Conservation (phyloP, 2,888 invertebrate species). For the Chymomyza amoena region DNA sequence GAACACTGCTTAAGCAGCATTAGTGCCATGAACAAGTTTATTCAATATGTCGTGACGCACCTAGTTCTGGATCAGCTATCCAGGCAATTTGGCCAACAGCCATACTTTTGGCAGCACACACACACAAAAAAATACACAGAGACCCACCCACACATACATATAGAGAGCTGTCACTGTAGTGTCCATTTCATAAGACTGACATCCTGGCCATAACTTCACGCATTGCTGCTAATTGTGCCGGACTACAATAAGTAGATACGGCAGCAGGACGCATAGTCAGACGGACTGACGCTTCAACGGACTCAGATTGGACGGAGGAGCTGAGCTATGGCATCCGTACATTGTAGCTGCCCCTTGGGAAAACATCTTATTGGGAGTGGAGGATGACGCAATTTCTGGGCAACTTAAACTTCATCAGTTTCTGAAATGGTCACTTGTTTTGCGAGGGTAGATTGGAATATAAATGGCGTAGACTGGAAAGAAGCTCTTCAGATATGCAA, state of each 20-base stretch:
- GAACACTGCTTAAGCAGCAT: neutral
- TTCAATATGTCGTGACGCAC: neutral
- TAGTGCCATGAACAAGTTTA: neutral
- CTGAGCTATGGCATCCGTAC: neutral
- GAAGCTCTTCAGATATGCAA: no score
- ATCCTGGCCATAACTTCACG: neutral
- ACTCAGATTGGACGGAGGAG: neutral
- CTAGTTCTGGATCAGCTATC: neutral
- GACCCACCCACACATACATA: neutral
- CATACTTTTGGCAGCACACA: neutral
- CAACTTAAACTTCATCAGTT: neutral
- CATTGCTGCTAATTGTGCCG: neutral
- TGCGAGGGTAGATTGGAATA: no score
- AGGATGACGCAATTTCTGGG: neutral
- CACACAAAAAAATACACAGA: neutral
- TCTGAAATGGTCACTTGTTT: neutral
- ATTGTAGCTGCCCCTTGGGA: neutral
- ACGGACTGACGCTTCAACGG: neutral
- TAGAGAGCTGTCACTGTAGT: neutral
- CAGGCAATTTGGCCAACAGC: slow-evolving; percentile 5
- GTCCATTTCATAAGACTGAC: neutral
- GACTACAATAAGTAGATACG: neutral
- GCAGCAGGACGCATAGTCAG: neutral
- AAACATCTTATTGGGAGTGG: neutral
- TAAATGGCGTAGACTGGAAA: no score